A percentile compares a stretch with the other conserved stretches of the same genome.
phyloP scores from a whole-genome alignment of 2,888 invertebrate genomes.

The Hoplodrina ambigua region DNA sequence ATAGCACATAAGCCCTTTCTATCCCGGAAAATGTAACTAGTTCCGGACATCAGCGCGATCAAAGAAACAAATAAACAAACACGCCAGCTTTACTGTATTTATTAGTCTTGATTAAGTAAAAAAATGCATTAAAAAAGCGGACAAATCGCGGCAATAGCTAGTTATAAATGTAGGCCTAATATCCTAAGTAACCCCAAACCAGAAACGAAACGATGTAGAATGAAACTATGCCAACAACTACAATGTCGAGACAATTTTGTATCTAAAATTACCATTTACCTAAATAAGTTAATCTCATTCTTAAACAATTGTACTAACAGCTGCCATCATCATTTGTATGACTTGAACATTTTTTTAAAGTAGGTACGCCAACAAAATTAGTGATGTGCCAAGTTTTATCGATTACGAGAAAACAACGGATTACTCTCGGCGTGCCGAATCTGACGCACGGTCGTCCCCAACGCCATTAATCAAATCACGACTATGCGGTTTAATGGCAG shows the following conservation, averaged over 20 bases:
- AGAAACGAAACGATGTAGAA: constrained; percentile 4
- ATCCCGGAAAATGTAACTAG: no score
- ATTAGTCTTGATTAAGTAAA: no score
- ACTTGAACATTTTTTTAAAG: constrained; percentile 30
- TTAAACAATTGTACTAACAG: constrained; percentile 50
- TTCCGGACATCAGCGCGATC: no score
- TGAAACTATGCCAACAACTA: constrained; percentile 5
- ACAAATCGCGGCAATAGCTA: no score
- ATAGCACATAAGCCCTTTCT: no score
- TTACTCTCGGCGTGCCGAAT: constrained; percentile 62
- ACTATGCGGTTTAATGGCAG: constrained; percentile 85
- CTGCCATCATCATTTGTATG: constrained; percentile 35
- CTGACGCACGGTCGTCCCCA: constrained; percentile 67
- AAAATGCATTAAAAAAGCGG: no score
- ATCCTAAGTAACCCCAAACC: background rate
- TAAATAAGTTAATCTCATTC: constrained; percentile 29
- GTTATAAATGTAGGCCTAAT: constrained; percentile 5
- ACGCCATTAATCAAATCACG: constrained; percentile 86
- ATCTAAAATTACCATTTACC: constrained; percentile 29
- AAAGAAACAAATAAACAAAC: no score
- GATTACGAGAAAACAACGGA: constrained; percentile 77
- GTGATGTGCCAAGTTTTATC: constrained; percentile 66
- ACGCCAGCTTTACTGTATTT: no score
- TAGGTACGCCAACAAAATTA: constrained; percentile 50
- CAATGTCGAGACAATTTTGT: constrained; percentile 14